phyloP scores from a whole-genome alignment of 2,797 vertebrate genomes.

The Labroides dimidiatus region DNA sequence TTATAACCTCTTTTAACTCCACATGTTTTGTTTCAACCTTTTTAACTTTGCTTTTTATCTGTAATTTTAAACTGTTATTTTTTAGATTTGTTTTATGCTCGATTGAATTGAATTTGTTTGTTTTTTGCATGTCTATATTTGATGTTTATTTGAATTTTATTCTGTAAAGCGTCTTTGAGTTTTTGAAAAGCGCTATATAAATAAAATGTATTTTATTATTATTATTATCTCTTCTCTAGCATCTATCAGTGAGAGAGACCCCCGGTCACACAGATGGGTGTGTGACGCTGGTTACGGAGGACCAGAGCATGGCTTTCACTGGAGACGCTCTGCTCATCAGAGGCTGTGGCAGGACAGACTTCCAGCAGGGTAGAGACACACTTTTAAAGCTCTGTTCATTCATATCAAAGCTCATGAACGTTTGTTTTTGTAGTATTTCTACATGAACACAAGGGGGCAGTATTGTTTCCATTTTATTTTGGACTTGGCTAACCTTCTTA shows the following conservation, averaged over 20 bases:
- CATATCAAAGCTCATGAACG: not conserved
- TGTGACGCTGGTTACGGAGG: constrained; percentile 84
- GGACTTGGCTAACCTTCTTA: not conserved
- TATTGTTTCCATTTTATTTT: constrained; percentile 3
- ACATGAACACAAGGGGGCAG: constrained; percentile 43
- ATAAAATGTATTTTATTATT: too few species aligned
- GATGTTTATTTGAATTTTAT: too few species aligned
- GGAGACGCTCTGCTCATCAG: constrained; percentile 91
- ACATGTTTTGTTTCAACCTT: too few species aligned
- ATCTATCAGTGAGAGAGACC: constrained; percentile 84
- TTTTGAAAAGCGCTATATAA: too few species aligned
- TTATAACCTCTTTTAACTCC: too few species aligned
- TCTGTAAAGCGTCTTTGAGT: too few species aligned
- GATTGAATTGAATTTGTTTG: too few species aligned
- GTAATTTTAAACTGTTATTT: too few species aligned
- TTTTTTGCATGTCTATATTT: too few species aligned
- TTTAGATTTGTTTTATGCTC: too few species aligned
- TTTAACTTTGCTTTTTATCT: too few species aligned
- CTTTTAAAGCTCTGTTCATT: not conserved
- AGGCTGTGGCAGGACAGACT: constrained; percentile 93
- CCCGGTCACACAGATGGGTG: constrained; percentile 94
- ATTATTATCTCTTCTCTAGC: constrained; percentile 68
- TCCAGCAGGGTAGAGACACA: constrained; percentile 87
- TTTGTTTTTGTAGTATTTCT: constrained; percentile 45
- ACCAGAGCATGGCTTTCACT: constrained; percentile 89